Evolutionary conservation across 2,888 invertebrate species (phyloP).

Genomic region (Cepaea hortensis): DNA sequence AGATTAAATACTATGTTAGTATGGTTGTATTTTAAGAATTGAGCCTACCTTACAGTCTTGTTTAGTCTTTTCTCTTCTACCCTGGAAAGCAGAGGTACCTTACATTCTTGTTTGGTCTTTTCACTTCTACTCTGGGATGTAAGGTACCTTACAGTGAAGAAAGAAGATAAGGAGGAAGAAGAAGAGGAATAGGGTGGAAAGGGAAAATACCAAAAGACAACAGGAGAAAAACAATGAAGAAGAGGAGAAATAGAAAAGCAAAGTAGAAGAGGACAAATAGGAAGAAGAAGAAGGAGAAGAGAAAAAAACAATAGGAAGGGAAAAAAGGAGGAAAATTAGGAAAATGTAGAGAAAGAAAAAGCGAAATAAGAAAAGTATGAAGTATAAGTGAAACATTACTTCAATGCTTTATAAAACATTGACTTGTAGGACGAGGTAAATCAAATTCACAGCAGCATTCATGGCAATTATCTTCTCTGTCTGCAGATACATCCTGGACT

Average conservation of each 20-base stretch:
- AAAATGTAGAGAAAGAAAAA: neutral
- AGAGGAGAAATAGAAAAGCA: neutral
- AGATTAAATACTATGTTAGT: too few relatives aligned
- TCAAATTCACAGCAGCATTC: neutral
- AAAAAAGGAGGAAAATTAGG: neutral
- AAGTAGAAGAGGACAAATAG: neutral
- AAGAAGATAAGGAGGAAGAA: neutral
- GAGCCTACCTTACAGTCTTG: too few relatives aligned
- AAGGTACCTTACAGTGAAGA: too few relatives aligned
- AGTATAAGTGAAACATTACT: neutral
- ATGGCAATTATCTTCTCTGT: neutral
- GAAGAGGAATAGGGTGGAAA: neutral
- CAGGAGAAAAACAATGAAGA: neutral
- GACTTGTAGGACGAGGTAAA: neutral
- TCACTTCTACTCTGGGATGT: too few relatives aligned
- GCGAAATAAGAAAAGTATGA: neutral
- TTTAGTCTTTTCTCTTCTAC: too few relatives aligned
- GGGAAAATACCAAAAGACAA: neutral
- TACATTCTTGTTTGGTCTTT: too few relatives aligned
- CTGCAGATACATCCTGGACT: slow-evolving; percentile 92
- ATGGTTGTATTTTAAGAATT: too few relatives aligned
- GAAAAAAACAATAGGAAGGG: neutral
- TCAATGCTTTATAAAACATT: neutral
- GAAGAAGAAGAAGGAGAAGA: neutral
- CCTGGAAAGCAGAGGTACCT: too few relatives aligned